Conservation (phyloP, 2,888 invertebrate species). For the Pandemis corylana region DNA sequence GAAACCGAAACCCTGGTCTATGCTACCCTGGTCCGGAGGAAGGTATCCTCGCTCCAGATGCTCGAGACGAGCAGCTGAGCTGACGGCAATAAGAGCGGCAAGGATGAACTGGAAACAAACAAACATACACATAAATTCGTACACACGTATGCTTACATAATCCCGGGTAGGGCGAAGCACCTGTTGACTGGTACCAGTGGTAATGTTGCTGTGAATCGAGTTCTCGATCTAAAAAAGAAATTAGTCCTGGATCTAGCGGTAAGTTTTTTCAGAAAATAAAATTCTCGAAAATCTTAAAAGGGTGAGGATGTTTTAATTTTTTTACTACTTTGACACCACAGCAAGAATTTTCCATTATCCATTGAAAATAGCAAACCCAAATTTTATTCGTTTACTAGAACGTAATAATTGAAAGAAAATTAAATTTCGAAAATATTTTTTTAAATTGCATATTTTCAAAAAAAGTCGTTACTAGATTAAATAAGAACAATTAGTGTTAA, state of each 20-base stretch:
- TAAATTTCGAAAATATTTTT: no score
- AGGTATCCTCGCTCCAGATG: slow-evolving; percentile 75
- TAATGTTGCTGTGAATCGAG: slow-evolving; percentile 25
- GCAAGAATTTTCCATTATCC: no score
- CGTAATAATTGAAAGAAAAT: no score
- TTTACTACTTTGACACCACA: no score
- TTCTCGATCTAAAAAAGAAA: slow-evolving; percentile 37
- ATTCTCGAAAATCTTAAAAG: no score
- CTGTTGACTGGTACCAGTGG: slow-evolving; percentile 29
- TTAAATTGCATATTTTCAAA: no score
- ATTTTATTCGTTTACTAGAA: no score
- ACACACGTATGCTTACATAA: slow-evolving; percentile 14
- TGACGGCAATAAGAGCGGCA: slow-evolving; percentile 68
- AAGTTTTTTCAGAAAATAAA: slow-evolving; percentile 1
- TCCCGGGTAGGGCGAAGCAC: slow-evolving; percentile 28
- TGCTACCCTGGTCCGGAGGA: slow-evolving; percentile 62
- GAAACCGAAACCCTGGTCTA: slow-evolving; percentile 12
- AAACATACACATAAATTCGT: slow-evolving; percentile 21
- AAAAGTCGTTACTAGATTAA: no score
- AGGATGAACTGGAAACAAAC: slow-evolving; percentile 65
- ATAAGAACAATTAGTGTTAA: background rate
- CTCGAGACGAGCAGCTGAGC: slow-evolving; percentile 72
- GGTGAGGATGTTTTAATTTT: no score
- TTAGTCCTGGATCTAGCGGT: slow-evolving; percentile 22
- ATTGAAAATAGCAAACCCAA: no score